Base-by-base conservation (phyloP, 2,113 vertebrate genomes). In the Planiliza haematocheilus region DNA sequence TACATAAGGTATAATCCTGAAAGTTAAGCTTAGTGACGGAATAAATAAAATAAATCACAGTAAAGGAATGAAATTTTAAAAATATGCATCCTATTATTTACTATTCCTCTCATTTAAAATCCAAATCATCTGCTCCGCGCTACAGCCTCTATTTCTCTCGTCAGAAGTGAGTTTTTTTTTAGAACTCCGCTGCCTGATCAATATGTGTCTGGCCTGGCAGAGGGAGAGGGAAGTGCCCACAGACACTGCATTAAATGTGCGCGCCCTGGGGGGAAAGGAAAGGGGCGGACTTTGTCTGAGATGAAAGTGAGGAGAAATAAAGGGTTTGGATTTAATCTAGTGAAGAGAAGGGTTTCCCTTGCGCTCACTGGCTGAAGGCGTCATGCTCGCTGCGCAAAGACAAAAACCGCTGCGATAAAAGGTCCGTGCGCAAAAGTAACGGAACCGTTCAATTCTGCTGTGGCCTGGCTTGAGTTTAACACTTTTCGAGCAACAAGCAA, bases 251-350 rank as follows among this genome's bases (percentile, higher is more conserved):
- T 89, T 91, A 88, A 91, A 91, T 87, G 85, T 80, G 81, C 70
- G 88, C 85, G 88, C 91, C 89, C 71, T 81, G 42, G 89, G 90
- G 84, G 37, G 70, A 89, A 80, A 88, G 95, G 93, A 93, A 93
- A 93, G 95, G 93, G 95, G 94, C 94, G 95, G 94, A 95, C 93
- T 96, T 93, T 91, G 92, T 93, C 91, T 79, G 74, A 97, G 96
- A 98, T 99, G 96, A 97, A 98, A 98, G 96, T 96, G 92, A 94
- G 90, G 86, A 91, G 91, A 94, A 97, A 97, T 95, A 97, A 98
- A 95, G 95, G 94, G 95, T 93, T 95, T 64, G 94, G 94, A 94
- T 97, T 98, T 97, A 98, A 97, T 96, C 95, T 93, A 95, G 95
- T 93, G 93, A 92, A 91, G 94, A 95, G 93, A 77, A 83, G 93